Conservation (phyloP, 2,113 vertebrate genomes). For the Phylloscopus trochiloides region DNA sequence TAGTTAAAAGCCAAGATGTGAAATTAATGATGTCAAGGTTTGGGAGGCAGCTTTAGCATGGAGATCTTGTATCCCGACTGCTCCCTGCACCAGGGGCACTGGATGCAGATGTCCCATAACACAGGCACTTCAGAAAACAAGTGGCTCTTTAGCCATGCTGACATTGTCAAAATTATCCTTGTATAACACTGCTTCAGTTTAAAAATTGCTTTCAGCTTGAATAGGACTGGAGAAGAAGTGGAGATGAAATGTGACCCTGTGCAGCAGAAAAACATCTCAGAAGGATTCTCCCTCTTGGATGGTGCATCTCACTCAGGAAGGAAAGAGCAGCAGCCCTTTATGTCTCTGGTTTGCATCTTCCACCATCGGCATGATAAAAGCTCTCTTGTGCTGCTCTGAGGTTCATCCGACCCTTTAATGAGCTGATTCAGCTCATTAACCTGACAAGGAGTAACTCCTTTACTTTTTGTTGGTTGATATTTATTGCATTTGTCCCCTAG, state of each 20-base stretch:
- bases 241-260: not conserved
- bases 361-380: not conserved
- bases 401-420: not conserved
- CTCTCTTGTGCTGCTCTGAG: not conserved
- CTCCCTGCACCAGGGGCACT: not conserved
- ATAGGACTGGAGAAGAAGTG: not conserved
- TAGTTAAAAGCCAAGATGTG: not conserved
- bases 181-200: not conserved
- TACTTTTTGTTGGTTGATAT: not conserved
- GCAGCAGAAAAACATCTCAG: not conserved
- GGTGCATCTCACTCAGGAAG: not conserved
- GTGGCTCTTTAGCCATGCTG: not conserved
- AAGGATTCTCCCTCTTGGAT: not conserved
- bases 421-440: slow-evolving; percentile 8
- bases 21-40: not conserved
- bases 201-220: not conserved
- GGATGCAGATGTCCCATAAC: not conserved
- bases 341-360: not conserved
- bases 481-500: not conserved
- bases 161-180: not conserved
- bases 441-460: not conserved
- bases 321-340: not conserved
- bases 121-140: not conserved
- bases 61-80: not conserved
- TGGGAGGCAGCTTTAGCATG: not conserved